phyloP scores from a whole-genome alignment of 1,140 invertebrate species.

The Lucilia cuprina region DNA sequence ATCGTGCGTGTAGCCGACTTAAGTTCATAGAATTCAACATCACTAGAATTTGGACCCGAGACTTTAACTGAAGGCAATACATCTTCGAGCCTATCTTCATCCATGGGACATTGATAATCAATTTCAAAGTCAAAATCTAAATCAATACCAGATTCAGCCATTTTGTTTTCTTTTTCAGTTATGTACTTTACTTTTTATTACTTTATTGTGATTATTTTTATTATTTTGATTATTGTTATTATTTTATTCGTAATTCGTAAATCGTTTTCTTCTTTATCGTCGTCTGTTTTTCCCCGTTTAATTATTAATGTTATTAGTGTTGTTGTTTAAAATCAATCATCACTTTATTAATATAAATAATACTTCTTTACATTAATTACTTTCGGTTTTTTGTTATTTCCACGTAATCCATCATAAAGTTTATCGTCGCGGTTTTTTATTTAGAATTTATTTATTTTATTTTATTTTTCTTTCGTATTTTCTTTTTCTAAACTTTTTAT shows the following conservation, averaged over 20 bases:
- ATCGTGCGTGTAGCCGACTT: slow-evolving; percentile 44
- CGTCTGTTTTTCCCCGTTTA: not conserved
- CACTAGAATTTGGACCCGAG: slow-evolving; percentile 57
- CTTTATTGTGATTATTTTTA: not conserved
- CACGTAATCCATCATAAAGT: slow-evolving; percentile 14
- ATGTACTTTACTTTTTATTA: not conserved
- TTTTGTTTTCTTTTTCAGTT: slow-evolving; percentile 27
- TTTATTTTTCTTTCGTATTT: not conserved
- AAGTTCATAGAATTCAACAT: slow-evolving; percentile 53
- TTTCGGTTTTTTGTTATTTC: not conserved
- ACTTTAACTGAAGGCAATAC: slow-evolving; percentile 65
- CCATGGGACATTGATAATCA: slow-evolving; percentile 59
- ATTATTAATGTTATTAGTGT: not conserved
- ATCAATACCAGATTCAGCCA: slow-evolving; percentile 74
- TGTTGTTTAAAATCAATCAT: slow-evolving; percentile 3
- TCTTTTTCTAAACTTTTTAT: not conserved
- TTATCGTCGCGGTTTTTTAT: not conserved
- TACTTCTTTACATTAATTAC: slow-evolving; percentile 2
- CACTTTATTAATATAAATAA: not conserved
- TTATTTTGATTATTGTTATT: not conserved
- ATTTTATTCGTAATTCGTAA: not conserved
- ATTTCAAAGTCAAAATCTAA: slow-evolving; percentile 75
- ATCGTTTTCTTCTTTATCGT: not conserved
- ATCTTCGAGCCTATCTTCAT: slow-evolving; percentile 68
- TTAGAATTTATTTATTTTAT: not conserved